A percentile compares a stretch with the other conserved stretches of the same genome.
These are phyloP conservation scores for Sebastes steindachneri DNA, from an alignment of 2,797 vertebrate species.

Conservation along the genomic window DNA sequence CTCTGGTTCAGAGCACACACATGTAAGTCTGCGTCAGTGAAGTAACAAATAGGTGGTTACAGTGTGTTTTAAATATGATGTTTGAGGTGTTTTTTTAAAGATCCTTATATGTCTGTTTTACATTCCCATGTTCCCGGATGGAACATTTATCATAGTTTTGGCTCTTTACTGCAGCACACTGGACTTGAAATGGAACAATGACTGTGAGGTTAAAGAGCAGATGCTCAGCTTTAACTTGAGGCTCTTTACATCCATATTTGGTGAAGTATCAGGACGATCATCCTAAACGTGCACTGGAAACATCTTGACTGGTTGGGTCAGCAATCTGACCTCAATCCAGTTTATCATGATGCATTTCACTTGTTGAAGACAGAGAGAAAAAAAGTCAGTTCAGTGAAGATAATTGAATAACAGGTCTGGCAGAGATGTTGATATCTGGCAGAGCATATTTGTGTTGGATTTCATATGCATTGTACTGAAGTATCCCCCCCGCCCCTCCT, in stretches of 20 bases:
- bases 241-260: conserved; percentile 28
- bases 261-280: neutral
- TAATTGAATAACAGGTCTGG: neutral
- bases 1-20: neutral
- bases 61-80: too few relatives aligned
- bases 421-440: neutral
- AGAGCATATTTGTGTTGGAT: neutral
- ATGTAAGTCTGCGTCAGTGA: neutral
- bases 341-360: neutral
- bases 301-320: neutral
- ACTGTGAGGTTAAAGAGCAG: neutral
- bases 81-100: neutral
- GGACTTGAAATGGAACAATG: neutral
- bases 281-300: conserved; percentile 1
- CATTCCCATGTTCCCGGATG: neutral
- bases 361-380: neutral
- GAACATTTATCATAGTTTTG: neutral
- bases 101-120: neutral
- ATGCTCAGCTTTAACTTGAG: neutral
- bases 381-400: neutral
- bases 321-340: conserved; percentile 2
- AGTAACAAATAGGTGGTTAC: neutral
- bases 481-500: neutral
- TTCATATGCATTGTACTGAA: neutral
- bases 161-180: neutral